Evolutionary conservation across 2,113 vertebrate genomes (phyloP), one percentile per base, ranked within the genome.

Genomic region (Isichthys henryi): DNA sequence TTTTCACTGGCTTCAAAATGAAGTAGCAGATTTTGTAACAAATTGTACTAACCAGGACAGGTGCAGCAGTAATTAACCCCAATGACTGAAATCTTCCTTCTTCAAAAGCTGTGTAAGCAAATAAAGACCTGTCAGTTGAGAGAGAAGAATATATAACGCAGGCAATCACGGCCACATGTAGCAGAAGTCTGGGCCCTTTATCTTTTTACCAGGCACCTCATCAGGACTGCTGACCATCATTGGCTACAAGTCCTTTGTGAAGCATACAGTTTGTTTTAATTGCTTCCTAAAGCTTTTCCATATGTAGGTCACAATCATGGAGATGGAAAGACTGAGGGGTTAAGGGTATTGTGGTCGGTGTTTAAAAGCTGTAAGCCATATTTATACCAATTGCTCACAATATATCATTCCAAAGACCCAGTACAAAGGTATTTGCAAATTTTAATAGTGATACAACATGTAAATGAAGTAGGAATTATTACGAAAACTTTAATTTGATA

Each of bases 261-360:
- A 90, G 93, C 93, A 94, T 87, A 92, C 90, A 91, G 91, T 92
- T 91, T 92, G 91, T 93, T 95, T 97, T 96, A 95, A 96, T 95
- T 95, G 94, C 95, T 96, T 97, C 94, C 96, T 96, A 91, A 96
- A 94, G 92, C 93, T 97, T 96, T 95, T 88, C 94, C 96, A 97
- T 96, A 94, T 96, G 96, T 95, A 91, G 93, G 90, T 90, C 91
- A 53, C 90, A 86, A 87, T 80, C 49, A 35, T 74, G 35, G 62
- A 45, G 52, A 45, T 43, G 45, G 83, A 35, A 62, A 11, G 89
- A 10, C 17, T 58, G 70, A 80, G 31, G 77, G 56, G 85, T 62
- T 70, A 56, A 5, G 43, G 88, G 84, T 91, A 82, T 70, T 82
- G 85, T 88, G 77, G 89, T 90, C 84, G 48, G 52, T 85, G 90